Evolutionary conservation across 1,140 invertebrate species (phyloP), one percentile per base, ranked within the genome.

Genomic region (Drusus annulatus): DNA sequence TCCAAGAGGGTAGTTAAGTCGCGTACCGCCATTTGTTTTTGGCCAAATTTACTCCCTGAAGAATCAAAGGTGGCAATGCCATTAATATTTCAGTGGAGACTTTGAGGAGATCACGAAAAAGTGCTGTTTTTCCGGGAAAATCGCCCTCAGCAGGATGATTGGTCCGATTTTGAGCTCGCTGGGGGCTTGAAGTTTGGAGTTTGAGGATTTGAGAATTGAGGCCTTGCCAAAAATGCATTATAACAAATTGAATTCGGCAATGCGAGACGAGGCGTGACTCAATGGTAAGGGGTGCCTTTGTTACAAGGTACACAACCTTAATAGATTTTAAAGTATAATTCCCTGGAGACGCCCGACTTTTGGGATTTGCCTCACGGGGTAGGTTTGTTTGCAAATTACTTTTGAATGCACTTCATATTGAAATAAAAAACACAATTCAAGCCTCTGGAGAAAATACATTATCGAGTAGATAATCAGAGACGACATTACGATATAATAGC

Each of bases 1-100:
- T 77, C 28, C 16, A 5, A 36, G 21, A 19, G 58, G 25, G 62
- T 51, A 68, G 51, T 63, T 68, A 77, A 52, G 36, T 31, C 31
- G 16, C 50, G 45, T 28, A 68, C 80, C 52, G 54, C 58, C 80
- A 78, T 79, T 81, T 81, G 80, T 81, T 78, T 28, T n/a, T 21
- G 69, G 36, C 58, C 31, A 69, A 80, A 78, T 79, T 83, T 50
- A 58, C 62, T 52, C 81, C 76, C 78, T 52, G 8, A 74, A 78
- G 75, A 83, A 83, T 83, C 81, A 79, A 76, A 80, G 81, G 81
- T 82, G 78, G 81, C 78, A 80, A 80, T 82, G 68, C 63, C 78
- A 80, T 82, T 82, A 82, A 82, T 82, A 82, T 80, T 82, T 80
- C 75, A 82, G 58, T 58, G 45, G 23, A n/a, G 69, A 69, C 51